Base-by-base conservation (phyloP, 2,113 vertebrate genomes). In the Malurus elegans region DNA sequence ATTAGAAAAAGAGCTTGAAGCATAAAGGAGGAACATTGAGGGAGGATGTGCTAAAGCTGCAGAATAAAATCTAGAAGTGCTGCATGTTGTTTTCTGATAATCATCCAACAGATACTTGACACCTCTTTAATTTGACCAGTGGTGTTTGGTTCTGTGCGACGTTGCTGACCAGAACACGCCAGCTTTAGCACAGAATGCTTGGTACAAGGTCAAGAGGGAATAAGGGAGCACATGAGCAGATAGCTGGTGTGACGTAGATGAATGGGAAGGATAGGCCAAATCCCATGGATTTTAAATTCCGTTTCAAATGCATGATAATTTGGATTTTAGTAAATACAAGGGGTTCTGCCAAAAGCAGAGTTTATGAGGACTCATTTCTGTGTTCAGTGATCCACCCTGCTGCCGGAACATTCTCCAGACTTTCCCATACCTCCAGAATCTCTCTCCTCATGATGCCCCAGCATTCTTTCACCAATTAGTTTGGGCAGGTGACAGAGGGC, bases 141-240 rank as follows among this genome's bases (percentile, higher is more conserved):
- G 92, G 96, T 95, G 82, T 96, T 96, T 93, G 82, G 93, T 88
- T 96, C 26, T 96, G 92, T 44, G 64, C 9, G 1, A 88, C 58
- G 42, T 76, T 97, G 96, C 93, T 94, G 96, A 95, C 94, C 94
- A 93, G 94, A 96, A 90, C 51, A 12, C 14, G 65, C 95, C 88
- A 84, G 94, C 92, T 97, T 96, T 96, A 94, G 95, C 86, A 94
- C 94, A 95, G 95, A 96, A 93, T 84, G 88, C 90, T 76, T 88
- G 29, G 72, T 90, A 48, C 93, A 95, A 96, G 91, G 88, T 95
- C 94, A 94, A 5, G 72, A 83, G 92, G 92, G 90, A 95, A 60
- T 81, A 80, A 67, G 69, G 86, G 79, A 96, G 72, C 92, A 71
- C 86, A 80, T 88, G 90, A 96, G 83, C 86, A 84, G 85, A 86